These are phyloP conservation scores for Oncorhynchus mykiss DNA, from an alignment of 2,113 vertebrate species.

Conservation along the genomic window DNA sequence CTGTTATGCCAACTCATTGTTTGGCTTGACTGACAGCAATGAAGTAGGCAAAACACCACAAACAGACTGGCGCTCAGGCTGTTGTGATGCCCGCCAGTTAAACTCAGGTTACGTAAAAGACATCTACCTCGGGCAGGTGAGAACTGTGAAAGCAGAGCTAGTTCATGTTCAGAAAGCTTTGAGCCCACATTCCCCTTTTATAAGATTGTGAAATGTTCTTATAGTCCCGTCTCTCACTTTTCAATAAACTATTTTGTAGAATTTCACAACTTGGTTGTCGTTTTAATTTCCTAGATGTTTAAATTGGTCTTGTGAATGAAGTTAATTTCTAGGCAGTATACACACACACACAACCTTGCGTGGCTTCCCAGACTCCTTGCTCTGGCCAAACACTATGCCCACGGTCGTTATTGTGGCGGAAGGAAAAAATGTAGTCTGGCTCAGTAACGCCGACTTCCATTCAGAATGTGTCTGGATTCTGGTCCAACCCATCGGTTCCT, in stretches of 20 bases:
- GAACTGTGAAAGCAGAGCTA: slow-evolving; percentile 85
- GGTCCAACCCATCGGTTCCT: neutral
- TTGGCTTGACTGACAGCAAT: too few relatives aligned
- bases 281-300: slow-evolving; percentile 4
- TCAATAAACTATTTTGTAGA: slow-evolving; percentile 93
- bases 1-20: too few relatives aligned
- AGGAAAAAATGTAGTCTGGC: too few relatives aligned
- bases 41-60: too few relatives aligned
- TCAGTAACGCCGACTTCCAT: too few relatives aligned
- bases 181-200: slow-evolving; percentile 70
- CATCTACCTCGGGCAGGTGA: slow-evolving; percentile 93
- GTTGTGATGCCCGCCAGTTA: slow-evolving; percentile 64
- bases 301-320: neutral
- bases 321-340: neutral
- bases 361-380: too few relatives aligned
- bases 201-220: slow-evolving; percentile 81
- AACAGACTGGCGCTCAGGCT: too few relatives aligned
- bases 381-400: too few relatives aligned
- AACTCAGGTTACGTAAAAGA: slow-evolving; percentile 90
- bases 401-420: too few relatives aligned
- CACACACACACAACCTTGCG: too few relatives aligned
- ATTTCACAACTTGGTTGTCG: slow-evolving; percentile 76
- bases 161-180: neutral
- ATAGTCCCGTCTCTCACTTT: slow-evolving; percentile 88
- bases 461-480: too few relatives aligned